A percentile compares a stretch with the other conserved stretches of the same genome.
Evolutionary conservation across 2,113 vertebrate species (phyloP).

Genomic region (Microtus oregoni): DNA sequence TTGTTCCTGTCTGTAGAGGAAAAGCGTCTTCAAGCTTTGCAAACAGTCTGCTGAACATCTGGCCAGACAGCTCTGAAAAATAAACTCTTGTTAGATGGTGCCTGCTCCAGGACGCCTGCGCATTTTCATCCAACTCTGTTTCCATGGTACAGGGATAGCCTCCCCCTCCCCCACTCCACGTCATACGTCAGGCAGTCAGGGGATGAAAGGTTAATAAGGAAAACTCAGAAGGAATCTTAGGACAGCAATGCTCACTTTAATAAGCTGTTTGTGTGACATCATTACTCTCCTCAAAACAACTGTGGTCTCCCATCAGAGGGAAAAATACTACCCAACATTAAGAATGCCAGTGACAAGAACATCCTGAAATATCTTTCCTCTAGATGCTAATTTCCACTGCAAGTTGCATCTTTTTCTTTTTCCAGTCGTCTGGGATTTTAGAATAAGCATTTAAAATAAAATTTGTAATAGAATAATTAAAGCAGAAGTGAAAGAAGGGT

Average conservation of each 20-base stretch:
- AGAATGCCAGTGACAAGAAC: neutral
- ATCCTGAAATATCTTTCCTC: conserved; percentile 41
- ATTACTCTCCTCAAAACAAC: conserved; percentile 60
- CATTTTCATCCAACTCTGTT: conserved; percentile 15
- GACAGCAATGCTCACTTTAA: neutral
- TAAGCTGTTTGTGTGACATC: neutral
- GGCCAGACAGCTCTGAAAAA: neutral
- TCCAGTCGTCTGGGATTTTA: neutral
- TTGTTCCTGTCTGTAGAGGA: neutral
- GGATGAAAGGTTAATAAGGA: conserved; percentile 35
- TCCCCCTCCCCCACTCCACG: neutral
- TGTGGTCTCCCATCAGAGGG: conserved; percentile 52
- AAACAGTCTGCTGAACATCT: neutral
- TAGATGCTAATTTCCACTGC: conserved; percentile 48
- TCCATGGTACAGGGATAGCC: conserved; percentile 21
- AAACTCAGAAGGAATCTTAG: conserved; percentile 54
- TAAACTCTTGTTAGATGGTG: neutral
- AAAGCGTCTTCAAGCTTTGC: conserved; percentile 28
- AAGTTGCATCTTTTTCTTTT: conserved; percentile 20
- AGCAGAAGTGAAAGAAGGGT: conserved; percentile 31
- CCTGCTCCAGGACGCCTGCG: neutral
- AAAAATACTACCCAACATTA: conserved; percentile 17
- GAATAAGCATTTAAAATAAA: conserved; percentile 34
- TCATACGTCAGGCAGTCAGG: neutral
- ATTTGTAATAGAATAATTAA: conserved; percentile 49